Evolutionary conservation across 1,140 invertebrate species (phyloP), one percentile per base, ranked within the genome.

Genomic region (Sarcophaga peregrina): DNA sequence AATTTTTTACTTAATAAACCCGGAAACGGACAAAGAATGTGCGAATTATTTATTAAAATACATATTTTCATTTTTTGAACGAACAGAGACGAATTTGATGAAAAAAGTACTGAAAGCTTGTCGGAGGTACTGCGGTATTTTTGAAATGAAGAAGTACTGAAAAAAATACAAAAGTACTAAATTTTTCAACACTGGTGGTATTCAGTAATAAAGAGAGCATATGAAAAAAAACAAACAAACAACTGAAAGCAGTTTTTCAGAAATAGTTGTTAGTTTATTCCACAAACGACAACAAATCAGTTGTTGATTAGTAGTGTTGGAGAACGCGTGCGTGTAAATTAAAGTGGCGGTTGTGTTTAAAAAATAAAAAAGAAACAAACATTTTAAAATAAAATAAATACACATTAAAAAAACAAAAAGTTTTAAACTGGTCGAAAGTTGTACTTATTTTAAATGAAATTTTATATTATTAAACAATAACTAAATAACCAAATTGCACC

Each of bases 401-500:
- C 17, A 37, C 15, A 74, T 74, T 74, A 45, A 15, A 15, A 15
- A 75, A 76, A 46, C 17, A 20, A 25, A 78, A 25, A 78, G 47
- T 72, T 17, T 72, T 37, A 25, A 72, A 72, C 37, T 72, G 37
- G 1, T 72, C 37, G 8, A 25, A 50, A 78, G 20, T n/a, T 9
- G 20, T 52, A 47, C 74, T 17, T 11, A 76, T 78, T 50, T 78
- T 2, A 9, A 78, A 78, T 47, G n/a, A 50, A 78, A 50, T 50
- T 20, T 20, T 17, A 25, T 50, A 20, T 50, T 76, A 50, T 73
- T 82, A 52, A 72, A 52, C 50, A 75, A 83, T 48, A n/a, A n/a
- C n/a, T n/a, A 25, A 72, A 48, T 52, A 68, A 83, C 82, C 50
- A 83, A 76, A 83, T 76, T 83, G 75, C 78, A 80, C 78, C 20